Conservation (phyloP, 2,888 invertebrate genomes). For the Dorcus parallelipipedus region DNA sequence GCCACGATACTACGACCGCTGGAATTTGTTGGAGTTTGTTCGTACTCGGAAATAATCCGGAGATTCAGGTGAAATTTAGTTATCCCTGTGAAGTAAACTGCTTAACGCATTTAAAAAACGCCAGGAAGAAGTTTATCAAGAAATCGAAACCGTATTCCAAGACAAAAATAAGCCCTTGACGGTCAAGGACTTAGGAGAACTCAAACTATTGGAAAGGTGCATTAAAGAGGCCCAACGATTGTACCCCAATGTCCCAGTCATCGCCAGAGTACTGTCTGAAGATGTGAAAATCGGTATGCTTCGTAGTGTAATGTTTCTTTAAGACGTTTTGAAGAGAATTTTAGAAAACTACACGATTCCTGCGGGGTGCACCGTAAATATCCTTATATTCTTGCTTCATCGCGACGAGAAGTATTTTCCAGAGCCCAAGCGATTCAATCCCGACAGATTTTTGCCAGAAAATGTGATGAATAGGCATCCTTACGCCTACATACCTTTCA, state of each 20-base stretch:
- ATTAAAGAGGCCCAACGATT: constrained; percentile 27
- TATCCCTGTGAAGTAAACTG: background rate
- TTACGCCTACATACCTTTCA: constrained; percentile 38
- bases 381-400: constrained; percentile 39
- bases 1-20: constrained; percentile 33
- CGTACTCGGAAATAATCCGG: constrained; percentile 27
- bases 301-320: too few species aligned
- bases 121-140: constrained; percentile 11
- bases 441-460: constrained; percentile 38
- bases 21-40: constrained; percentile 31
- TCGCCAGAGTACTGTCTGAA: constrained; percentile 20
- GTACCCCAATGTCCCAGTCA: constrained; percentile 28
- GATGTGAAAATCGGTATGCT: constrained; percentile 18
- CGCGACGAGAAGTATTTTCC: constrained; percentile 38
- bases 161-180: constrained; percentile 11
- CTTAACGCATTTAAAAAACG: background rate
- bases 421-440: constrained; percentile 36
- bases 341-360: constrained; percentile 34
- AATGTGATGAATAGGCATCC: constrained; percentile 32
- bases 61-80: constrained; percentile 21
- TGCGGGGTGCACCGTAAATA: constrained; percentile 30
- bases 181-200: constrained; percentile 10
- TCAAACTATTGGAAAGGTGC: constrained; percentile 23
- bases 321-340: constrained; percentile 4
- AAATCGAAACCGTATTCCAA: constrained; percentile 13